These are phyloP conservation scores for Archegozetes longisetosus DNA, from an alignment of 1,140 invertebrate genomes.

Conservation along the genomic window DNA sequence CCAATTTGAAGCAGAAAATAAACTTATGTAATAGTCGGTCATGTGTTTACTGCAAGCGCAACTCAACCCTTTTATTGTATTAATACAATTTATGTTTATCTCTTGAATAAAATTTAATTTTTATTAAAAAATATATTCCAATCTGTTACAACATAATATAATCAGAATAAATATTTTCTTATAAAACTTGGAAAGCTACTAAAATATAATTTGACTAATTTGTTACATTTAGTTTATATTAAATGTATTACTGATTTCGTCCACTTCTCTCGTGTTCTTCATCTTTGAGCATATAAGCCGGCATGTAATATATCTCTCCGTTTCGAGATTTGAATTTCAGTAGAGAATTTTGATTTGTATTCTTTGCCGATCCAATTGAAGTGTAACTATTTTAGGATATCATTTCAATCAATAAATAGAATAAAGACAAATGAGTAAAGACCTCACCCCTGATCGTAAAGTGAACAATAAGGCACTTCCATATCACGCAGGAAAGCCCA, in stretches of 20 bases:
- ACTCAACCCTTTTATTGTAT: no score
- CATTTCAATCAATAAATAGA: neutral
- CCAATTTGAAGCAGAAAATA: no score
- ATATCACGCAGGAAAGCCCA: slow-evolving; percentile 67
- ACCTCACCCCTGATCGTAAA: slow-evolving; percentile 79
- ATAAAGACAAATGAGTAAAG: slow-evolving; percentile 33
- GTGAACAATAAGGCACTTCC: slow-evolving; percentile 64
- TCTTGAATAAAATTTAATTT: no score
- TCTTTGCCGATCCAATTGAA: slow-evolving; percentile 58
- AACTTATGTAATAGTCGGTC: no score
- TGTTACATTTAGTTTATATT: no score
- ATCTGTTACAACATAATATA: no score
- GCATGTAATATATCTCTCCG: slow-evolving; percentile 41
- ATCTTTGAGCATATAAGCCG: slow-evolving; percentile 60
- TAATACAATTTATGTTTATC: no score
- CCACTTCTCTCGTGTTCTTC: slow-evolving; percentile 53
- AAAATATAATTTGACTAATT: no score
- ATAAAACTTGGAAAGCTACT: no score
- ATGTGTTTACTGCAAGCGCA: no score
- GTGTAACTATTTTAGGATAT: slow-evolving; percentile 48
- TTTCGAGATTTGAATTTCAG: slow-evolving; percentile 36
- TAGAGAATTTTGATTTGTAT: slow-evolving; percentile 61
- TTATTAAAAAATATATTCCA: no score
- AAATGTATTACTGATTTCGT: slow-evolving; percentile 27
- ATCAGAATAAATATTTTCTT: no score